These are phyloP conservation scores for Glossosoma conforme DNA, from an alignment of 1,140 invertebrate genomes.

Conservation along the genomic window DNA sequence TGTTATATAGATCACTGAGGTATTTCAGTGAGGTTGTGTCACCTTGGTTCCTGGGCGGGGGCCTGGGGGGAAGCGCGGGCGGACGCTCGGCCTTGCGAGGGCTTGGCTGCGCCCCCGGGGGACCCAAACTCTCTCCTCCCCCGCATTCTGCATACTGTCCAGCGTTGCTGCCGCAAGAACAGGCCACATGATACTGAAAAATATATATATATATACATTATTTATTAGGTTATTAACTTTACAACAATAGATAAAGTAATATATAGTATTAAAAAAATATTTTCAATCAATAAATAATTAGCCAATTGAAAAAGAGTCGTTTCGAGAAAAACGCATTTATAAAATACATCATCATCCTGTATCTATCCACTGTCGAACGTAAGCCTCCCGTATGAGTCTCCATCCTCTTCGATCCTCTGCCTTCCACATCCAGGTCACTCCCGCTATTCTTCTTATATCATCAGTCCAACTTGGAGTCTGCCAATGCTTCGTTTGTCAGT, in stretches of 20 bases:
- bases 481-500: too few species aligned
- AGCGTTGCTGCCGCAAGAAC: slow-evolving; percentile 41
- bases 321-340: too few species aligned
- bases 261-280: neutral
- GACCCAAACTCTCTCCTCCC: neutral
- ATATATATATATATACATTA: neutral
- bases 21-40: too few species aligned
- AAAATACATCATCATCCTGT: too few species aligned
- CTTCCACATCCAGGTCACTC: too few species aligned
- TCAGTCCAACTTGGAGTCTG: too few species aligned
- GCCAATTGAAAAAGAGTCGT: neutral
- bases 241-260: neutral
- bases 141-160: slow-evolving; percentile 40
- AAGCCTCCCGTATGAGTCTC: too few species aligned
- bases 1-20: too few species aligned
- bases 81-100: slow-evolving; percentile 44
- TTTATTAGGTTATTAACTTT: slow-evolving; percentile 1
- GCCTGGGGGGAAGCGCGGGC: slow-evolving; percentile 43
- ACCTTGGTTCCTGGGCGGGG: slow-evolving; percentile 33
- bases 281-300: neutral
- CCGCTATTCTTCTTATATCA: too few species aligned
- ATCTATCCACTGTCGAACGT: too few species aligned
- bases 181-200: slow-evolving; percentile 48
- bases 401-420: too few species aligned
- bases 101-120: slow-evolving; percentile 39